phyloP scores from a whole-genome alignment of 1,140 invertebrate species.

The Chlorops oryzae region DNA sequence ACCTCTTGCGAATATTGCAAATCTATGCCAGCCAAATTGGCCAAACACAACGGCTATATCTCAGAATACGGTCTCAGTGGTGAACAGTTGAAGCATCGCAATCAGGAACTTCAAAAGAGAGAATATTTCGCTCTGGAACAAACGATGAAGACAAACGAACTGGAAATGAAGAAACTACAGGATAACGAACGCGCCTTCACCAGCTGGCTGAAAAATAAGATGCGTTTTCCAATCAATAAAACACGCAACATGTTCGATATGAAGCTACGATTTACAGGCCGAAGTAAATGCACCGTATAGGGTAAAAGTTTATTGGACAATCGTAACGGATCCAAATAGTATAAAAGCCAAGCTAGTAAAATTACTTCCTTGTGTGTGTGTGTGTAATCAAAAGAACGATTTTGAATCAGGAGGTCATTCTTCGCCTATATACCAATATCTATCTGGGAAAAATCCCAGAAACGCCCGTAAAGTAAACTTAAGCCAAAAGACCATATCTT shows the following conservation, averaged over 20 bases:
- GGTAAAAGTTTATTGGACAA: too few species aligned
- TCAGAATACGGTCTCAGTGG: constrained; percentile 43
- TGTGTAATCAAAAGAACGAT: too few species aligned
- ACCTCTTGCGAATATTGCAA: constrained; percentile 44
- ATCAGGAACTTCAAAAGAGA: constrained; percentile 27
- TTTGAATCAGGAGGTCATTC: too few species aligned
- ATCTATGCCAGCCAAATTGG: constrained; percentile 34
- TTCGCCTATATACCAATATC: too few species aligned
- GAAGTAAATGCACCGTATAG: too few species aligned
- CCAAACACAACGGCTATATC: constrained; percentile 42
- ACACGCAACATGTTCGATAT: constrained; percentile 46
- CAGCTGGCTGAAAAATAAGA: constrained; percentile 45
- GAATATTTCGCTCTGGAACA: constrained; percentile 31
- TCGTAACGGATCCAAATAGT: too few species aligned
- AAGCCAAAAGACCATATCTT: too few species aligned
- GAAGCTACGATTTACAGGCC: constrained; percentile 19
- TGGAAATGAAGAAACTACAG: constrained; percentile 40
- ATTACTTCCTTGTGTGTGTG: too few species aligned
- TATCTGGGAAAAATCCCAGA: too few species aligned
- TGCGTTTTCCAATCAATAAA: constrained; percentile 44
- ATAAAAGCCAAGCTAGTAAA: too few species aligned
- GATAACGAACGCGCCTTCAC: constrained; percentile 46
- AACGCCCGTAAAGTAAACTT: too few species aligned
- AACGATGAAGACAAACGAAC: constrained; percentile 33
- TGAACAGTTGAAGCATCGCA: constrained; percentile 35